Conservation (phyloP, 2,888 invertebrate species). For the Elegia similella region DNA sequence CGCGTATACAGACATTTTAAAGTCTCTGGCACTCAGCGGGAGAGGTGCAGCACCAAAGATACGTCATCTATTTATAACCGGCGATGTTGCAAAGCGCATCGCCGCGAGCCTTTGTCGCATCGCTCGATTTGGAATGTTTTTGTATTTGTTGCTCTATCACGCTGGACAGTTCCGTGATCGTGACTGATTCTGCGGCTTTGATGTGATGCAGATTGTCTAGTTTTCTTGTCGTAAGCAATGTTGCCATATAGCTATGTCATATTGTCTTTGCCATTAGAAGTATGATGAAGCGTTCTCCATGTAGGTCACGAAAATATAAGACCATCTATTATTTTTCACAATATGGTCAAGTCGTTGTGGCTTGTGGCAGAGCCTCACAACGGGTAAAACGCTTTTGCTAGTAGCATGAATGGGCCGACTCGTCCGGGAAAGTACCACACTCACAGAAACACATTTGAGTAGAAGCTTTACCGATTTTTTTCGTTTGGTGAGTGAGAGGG, state of each 20-base stretch:
- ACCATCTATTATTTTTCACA: too few relatives aligned
- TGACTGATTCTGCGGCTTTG: conserved; percentile 16
- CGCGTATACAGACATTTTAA: conserved; percentile 38
- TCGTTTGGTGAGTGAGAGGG: too few relatives aligned
- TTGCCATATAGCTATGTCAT: neutral
- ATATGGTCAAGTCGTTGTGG: too few relatives aligned
- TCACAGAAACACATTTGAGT: too few relatives aligned
- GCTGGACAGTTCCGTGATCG: conserved; percentile 32
- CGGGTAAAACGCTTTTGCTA: too few relatives aligned
- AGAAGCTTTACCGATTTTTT: too few relatives aligned
- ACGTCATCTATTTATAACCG: conserved; percentile 75
- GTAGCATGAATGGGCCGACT: too few relatives aligned
- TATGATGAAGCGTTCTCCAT: too few relatives aligned
- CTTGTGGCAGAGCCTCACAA: too few relatives aligned
- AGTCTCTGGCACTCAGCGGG: conserved; percentile 62
- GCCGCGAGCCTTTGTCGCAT: conserved; percentile 54
- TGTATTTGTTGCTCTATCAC: conserved; percentile 28
- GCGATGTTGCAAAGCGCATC: conserved; percentile 62
- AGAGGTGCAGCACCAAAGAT: conserved; percentile 73
- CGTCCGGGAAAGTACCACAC: too few relatives aligned
- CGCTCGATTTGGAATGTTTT: conserved; percentile 58
- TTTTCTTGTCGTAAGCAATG: neutral
- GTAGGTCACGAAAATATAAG: too few relatives aligned
- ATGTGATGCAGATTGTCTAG: neutral
- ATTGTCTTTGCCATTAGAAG: too few relatives aligned